Base-by-base conservation (phyloP, 2,797 vertebrate species). In the Leptoclinus maculatus region DNA sequence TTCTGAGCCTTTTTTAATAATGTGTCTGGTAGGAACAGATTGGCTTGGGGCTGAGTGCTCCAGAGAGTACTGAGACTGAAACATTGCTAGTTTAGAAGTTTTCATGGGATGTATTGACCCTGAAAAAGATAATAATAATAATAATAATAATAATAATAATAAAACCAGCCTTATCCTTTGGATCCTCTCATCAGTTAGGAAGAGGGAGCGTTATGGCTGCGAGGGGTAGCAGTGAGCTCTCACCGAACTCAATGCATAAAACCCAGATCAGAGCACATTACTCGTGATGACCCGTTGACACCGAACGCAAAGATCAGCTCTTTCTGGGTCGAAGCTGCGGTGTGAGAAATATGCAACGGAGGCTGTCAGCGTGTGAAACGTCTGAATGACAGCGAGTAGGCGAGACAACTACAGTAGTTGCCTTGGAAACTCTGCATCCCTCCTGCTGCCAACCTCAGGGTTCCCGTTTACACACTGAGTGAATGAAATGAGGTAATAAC, bases 361-460 rank as follows among this genome's bases (percentile, higher is more conserved):
- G 29, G 45, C 38, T 34, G 23, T 19, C 32, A 16, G 29, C 39
- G 43, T 49, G 32, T 60, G 36, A 43, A 71, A 88, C 87, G 84
- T 83, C 49, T 83, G 80, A 91, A 83, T 88, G 89, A 89, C 83
- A 86, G 82, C 79, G 79, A 82, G 87, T 86, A 88, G 84, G 90
- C 86, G 90, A 83, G 75, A 88, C 86, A 86, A 89, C 79, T 70
- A 63, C 60, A 43, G 23, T 17, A 84, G 89, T 91, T 91, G 54
- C 73, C 77, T 64, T 72, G 70, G 62, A 66, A 83, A 75, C 68
- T 76, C 58, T 60, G 23, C 49, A 56, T 63, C 49, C 47, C 56
- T 71, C 62, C 38, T 54, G 17, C 57, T 65, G 75, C 71, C 57
- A 49, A 67, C 45, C 57, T 68, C 65, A 54, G 21, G 38, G 53